Base-by-base conservation (phyloP, 2,797 vertebrate species). In the Clarias platycephalus region DNA sequence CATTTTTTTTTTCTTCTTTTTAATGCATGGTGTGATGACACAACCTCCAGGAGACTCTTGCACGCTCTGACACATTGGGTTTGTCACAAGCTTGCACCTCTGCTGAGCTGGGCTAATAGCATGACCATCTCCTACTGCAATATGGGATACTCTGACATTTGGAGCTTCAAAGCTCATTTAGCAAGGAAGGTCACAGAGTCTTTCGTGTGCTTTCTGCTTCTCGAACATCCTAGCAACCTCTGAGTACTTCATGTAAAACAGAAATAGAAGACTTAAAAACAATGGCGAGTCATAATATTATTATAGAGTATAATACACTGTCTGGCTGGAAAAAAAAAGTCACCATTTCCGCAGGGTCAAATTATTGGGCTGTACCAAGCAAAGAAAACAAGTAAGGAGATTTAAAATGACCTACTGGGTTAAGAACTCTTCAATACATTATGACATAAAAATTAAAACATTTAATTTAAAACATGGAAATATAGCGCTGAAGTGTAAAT, bases 61-160 rank as follows among this genome's bases (percentile, higher is more conserved):
- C 75, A 37, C 5, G 40, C 22, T 37, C 63, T 67, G 63, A 81
- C 57, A 81, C 44, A 68, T 28, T 18, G 12, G 18, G 44, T 81
- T 68, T 68, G 79, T 81, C 75, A 55, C 24, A 81, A 67, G n/a
- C 79, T 53, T 49, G 26, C 63, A 55, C 63, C 63, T 31, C 79
- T 68, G 44, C 44, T 81, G 79, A 81, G 79, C 78, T 67, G 40
- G 40, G 78, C 62, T 80, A 80, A 80, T 66, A 80, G 31, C 31
- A 40, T 4, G 57, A 66, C 79, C 79, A 55, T 34, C 40, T 80
- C 79, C 62, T 81, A 63, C 63, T 81, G 79, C 26, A 81, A 22
- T 55, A 55, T 34, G n/a, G 44, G 44, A 67, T 81, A 26, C 49
- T 8, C 44, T 81, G 79, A 81, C 75, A 78, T 78, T 78, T 78